A percentile compares a stretch with the other conserved stretches of the same genome.
Conservation (phyloP, 2,888 invertebrate species). For the Eupithecia subumbrata region DNA sequence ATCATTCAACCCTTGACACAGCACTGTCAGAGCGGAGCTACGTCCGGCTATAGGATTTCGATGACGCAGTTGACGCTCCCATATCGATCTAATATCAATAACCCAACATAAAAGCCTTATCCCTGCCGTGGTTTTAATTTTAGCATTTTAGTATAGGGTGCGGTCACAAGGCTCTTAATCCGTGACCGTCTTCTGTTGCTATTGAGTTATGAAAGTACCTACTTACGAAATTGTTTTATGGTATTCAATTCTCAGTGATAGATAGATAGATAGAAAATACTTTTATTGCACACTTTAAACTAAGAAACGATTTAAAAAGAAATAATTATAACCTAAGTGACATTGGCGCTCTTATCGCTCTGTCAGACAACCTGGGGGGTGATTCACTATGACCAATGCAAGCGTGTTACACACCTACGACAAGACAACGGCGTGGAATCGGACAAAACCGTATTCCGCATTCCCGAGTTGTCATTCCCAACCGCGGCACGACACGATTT, state of each 20-base stretch:
- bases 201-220: neutral
- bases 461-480: too few relatives aligned
- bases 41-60: constrained; percentile 58
- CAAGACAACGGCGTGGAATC: too few relatives aligned
- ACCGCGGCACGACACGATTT: too few relatives aligned
- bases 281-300: too few relatives aligned
- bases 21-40: constrained; percentile 24
- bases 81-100: constrained; percentile 78
- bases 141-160: constrained; percentile 69
- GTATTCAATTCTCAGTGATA: neutral
- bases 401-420: too few relatives aligned
- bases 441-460: too few relatives aligned
- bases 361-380: too few relatives aligned
- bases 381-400: too few relatives aligned
- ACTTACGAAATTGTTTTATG: neutral
- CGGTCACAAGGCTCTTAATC: constrained; percentile 57
- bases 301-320: too few relatives aligned
- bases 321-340: too few relatives aligned
- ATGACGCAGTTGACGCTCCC: constrained; percentile 70
- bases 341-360: too few relatives aligned
- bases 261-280: too few relatives aligned
- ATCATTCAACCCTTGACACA: constrained; percentile 1
- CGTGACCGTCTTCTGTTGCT: constrained; percentile 33
- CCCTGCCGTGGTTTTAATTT: constrained; percentile 76
- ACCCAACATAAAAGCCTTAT: constrained; percentile 77